A percentile compares a stretch with the other conserved stretches of the same genome.
phyloP scores from a whole-genome alignment of 2,797 vertebrate species.

The Zenarchopterus dispar region DNA sequence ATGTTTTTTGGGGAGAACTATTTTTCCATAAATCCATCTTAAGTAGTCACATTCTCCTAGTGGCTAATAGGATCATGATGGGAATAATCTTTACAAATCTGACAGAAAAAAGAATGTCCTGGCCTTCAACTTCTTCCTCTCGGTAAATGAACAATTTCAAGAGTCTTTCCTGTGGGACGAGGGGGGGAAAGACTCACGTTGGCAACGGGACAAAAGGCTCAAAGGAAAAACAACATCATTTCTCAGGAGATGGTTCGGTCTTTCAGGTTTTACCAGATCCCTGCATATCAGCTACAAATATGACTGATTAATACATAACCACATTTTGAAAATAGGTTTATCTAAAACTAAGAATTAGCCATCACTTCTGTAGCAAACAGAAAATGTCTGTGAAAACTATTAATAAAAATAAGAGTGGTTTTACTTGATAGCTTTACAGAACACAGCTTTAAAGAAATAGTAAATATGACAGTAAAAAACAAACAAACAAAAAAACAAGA shows the following conservation, averaged over 20 bases:
- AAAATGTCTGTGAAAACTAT: not conserved
- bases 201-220: constrained; percentile 69
- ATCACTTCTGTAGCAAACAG: no score
- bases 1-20: constrained; percentile 75
- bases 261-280: constrained; percentile 21
- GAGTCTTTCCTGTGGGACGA: constrained; percentile 84
- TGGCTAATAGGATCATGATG: constrained; percentile 87
- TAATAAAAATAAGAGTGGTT: constrained; percentile 12
- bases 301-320: not conserved
- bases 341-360: no score
- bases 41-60: constrained; percentile 85
- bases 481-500: not conserved
- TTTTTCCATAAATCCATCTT: constrained; percentile 86
- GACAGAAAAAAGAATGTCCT: constrained; percentile 81
- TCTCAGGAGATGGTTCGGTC: constrained; percentile 69
- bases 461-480: not conserved
- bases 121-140: constrained; percentile 86
- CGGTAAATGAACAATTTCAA: constrained; percentile 84
- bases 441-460: constrained; percentile 8
- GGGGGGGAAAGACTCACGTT: constrained; percentile 40
- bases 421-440: constrained; percentile 2
- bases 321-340: no score
- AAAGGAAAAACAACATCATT: constrained; percentile 70
- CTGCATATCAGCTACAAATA: constrained; percentile 18
- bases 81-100: constrained; percentile 87